Base-by-base conservation (phyloP, 1,140 invertebrate genomes). In the Oreohelix idahoensis region DNA sequence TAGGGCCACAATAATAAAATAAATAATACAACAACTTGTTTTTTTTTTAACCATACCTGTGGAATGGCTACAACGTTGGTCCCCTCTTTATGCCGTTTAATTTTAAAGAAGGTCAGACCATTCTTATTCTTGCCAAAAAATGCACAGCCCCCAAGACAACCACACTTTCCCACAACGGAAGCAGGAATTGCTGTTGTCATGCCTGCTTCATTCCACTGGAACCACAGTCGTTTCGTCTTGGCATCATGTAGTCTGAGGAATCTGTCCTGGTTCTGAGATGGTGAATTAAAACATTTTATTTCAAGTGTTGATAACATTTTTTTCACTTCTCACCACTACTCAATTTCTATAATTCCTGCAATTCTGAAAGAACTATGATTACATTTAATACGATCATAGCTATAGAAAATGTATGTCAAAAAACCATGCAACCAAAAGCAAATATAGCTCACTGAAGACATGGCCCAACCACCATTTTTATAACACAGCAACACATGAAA, bases 211-310 rank as follows among this genome's bases (percentile, higher is more conserved):
- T 95, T 95, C 98, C 98, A 99, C 0, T 99, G 92, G 90, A 99
- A 99, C 97, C 97, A 98, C 15, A 99, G 93, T 83, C 97, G 94
- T 91, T 97, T 97, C 0, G 95, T 96, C 84, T 95, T 95, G 51
- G 95, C 95, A 93, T 99, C 98, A 89, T 99, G 98, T 20, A 95
- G 94, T 89, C 95, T 96, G 26, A 99, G 92, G 93, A 97, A 98
- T 74, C 87, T 86, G 71, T 93, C 87, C 83, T 94, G 93, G 38
- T 91, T 85, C 80, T 82, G n/a, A 0, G 38, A 79, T 8, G n/a
- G n/a, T n/a, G 32, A 71, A 74, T 29, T n/a, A 26, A 42, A 39
- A 74, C 13, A 29, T 11, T 42, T 4, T 35, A 32, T 32, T 32
- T 74, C 5, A 42, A 58, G 23, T 15, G 53, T 23, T 20, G 4